Conservation (phyloP, 2,113 vertebrate species). For the Heptranchias perlo region DNA sequence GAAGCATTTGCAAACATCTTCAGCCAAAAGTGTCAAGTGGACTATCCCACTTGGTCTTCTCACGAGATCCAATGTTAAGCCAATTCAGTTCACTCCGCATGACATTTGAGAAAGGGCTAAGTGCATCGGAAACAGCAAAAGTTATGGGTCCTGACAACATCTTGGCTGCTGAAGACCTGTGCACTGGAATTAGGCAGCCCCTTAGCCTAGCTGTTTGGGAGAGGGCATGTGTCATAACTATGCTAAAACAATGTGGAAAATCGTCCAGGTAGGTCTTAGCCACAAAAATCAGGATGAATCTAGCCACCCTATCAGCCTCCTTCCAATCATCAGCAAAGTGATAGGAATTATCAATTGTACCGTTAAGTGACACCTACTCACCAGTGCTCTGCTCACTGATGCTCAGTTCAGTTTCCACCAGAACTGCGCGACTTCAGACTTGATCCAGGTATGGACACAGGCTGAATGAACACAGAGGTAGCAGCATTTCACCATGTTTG, state of each 20-base stretch:
- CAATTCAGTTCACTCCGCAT: not conserved
- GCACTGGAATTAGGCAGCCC: not conserved
- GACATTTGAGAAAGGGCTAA: not conserved
- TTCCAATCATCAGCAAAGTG: not conserved
- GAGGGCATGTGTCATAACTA: not conserved
- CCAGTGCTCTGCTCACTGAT: no score
- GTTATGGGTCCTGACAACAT: not conserved
- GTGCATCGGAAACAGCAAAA: not conserved
- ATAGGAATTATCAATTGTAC: no score
- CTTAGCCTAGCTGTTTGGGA: not conserved
- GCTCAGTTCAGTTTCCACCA: no score
- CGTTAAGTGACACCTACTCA: no score
- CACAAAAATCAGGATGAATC: not conserved
- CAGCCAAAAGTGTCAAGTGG: not conserved
- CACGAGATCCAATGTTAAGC: not conserved
- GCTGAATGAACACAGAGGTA: no score
- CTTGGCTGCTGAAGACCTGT: not conserved
- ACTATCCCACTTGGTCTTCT: not conserved
- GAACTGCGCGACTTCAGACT: no score
- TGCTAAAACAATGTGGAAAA: not conserved
- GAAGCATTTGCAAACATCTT: no score
- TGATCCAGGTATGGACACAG: no score
- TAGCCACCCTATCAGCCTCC: not conserved
- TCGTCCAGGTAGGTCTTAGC: not conserved
- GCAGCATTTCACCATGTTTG: no score